Conservation (phyloP, 1,140 invertebrate species). For the Drosophila lini region DNA sequence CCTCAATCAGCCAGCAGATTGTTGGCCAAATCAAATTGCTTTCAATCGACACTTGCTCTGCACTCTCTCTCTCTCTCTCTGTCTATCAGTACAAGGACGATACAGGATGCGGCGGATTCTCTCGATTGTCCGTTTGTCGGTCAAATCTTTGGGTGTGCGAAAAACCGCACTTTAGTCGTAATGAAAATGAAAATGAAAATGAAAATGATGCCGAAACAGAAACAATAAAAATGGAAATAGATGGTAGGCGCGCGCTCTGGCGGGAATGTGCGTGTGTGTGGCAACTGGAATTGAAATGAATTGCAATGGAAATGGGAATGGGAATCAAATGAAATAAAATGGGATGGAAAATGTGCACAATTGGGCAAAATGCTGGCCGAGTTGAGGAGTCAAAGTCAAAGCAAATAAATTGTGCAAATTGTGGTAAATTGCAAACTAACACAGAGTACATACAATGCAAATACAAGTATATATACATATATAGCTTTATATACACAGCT, state of each 20-base stretch:
- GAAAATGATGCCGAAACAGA: conserved; percentile 19
- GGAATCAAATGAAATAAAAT: conserved; percentile 32
- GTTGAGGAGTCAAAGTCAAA: conserved; percentile 72
- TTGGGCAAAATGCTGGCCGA: conserved; percentile 19
- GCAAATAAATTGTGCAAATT: conserved; percentile 76
- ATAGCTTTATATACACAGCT: conserved; percentile 23
- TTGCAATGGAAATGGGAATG: conserved; percentile 23
- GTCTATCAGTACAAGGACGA: conserved; percentile 9
- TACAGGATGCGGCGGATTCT: conserved; percentile 3
- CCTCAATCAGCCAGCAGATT: conserved; percentile 34
- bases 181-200: conserved; percentile 18
- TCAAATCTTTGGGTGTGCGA: conserved; percentile 30
- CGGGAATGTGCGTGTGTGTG: conserved; percentile 2
- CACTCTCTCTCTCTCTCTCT: background rate
- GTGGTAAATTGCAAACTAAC: conserved; percentile 51
- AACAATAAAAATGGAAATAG: conserved; percentile 39
- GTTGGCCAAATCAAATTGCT: conserved; percentile 41
- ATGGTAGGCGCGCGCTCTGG: background rate
- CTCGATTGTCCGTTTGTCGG: conserved; percentile 11
- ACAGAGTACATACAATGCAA: conserved; percentile 10
- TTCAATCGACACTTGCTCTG: conserved; percentile 31
- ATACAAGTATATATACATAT: conserved; percentile 1
- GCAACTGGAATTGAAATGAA: conserved; percentile 34
- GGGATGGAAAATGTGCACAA: conserved; percentile 18
- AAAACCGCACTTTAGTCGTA: conserved; percentile 33